Conservation (phyloP, 2,888 invertebrate species). For the Sphecodes monilicornis region DNA sequence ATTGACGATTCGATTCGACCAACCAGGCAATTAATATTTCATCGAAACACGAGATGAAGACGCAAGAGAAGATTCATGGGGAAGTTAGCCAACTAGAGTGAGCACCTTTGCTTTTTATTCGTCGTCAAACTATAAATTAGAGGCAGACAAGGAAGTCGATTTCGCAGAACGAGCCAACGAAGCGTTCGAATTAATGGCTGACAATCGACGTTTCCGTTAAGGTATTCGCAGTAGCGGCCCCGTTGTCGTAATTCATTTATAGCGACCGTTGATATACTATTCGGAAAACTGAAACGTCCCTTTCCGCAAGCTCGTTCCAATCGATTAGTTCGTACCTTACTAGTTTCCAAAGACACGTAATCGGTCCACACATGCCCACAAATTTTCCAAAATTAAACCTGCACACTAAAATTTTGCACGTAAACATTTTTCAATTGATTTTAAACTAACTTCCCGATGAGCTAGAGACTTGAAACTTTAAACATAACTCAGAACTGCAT, state of each 20-base stretch:
- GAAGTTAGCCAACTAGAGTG: neutral
- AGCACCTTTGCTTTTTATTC: slow-evolving; percentile 22
- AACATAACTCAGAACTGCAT: too few species aligned
- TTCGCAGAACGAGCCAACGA: slow-evolving; percentile 43
- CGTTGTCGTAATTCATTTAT: slow-evolving; percentile 63
- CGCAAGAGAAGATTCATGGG: neutral
- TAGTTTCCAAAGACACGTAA: slow-evolving; percentile 10
- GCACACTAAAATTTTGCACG: too few species aligned
- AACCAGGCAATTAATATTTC: neutral
- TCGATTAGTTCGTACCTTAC: slow-evolving; percentile 43
- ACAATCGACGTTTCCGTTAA: slow-evolving; percentile 56
- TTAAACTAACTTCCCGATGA: too few species aligned
- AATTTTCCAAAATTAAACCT: neutral
- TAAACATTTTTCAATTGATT: too few species aligned
- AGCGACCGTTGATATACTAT: slow-evolving; percentile 17
- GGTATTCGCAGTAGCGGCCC: slow-evolving; percentile 31
- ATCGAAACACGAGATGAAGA: neutral
- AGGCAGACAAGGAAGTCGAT: slow-evolving; percentile 33
- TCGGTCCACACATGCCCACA: neutral
- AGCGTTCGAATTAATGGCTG: slow-evolving; percentile 64
- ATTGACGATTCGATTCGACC: neutral
- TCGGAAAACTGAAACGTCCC: slow-evolving; percentile 25
- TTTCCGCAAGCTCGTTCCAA: slow-evolving; percentile 18
- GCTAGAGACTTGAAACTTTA: too few species aligned
- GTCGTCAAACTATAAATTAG: slow-evolving; percentile 35